Conservation (phyloP, 2,113 vertebrate species). For the Lethenteron reissneri region DNA sequence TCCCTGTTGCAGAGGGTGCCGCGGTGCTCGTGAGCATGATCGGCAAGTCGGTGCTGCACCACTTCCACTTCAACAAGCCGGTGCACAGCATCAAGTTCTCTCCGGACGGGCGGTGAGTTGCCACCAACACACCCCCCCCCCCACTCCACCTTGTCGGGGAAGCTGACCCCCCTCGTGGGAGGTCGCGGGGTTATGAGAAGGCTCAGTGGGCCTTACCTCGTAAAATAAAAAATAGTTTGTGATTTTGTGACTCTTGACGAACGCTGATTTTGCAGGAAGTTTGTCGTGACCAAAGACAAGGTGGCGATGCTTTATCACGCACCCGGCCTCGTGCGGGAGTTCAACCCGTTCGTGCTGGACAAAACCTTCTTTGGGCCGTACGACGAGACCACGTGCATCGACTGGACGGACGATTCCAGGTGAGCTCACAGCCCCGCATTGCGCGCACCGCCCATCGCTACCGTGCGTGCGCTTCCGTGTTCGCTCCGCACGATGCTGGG, state of each 20-base stretch:
- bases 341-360: slow-evolving; percentile 74
- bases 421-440: slow-evolving; percentile 17
- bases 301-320: slow-evolving; percentile 71
- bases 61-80: slow-evolving; percentile 62
- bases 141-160: too few species aligned
- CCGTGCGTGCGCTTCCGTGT: too few species aligned
- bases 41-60: slow-evolving; percentile 52
- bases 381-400: slow-evolving; percentile 81
- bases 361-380: slow-evolving; percentile 82
- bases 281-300: slow-evolving; percentile 67
- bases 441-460: too few species aligned
- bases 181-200: too few species aligned
- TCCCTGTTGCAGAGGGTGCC: slow-evolving; percentile 36
- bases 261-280: slow-evolving; percentile 30
- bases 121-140: too few species aligned
- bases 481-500: too few species aligned
- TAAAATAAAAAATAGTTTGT: too few species aligned
- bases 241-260: background rate
- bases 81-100: slow-evolving; percentile 69
- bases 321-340: slow-evolving; percentile 58
- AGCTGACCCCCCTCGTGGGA: too few species aligned
- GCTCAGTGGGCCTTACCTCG: too few species aligned
- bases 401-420: slow-evolving; percentile 90
- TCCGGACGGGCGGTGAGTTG: slow-evolving; percentile 54
- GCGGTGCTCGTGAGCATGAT: slow-evolving; percentile 59